Percentiles rank a stretch among this genome's conserved stretches.
Evolutionary conservation across 2,797 vertebrate species (phyloP).

Genomic region (Distichodus sexfasciatus): DNA sequence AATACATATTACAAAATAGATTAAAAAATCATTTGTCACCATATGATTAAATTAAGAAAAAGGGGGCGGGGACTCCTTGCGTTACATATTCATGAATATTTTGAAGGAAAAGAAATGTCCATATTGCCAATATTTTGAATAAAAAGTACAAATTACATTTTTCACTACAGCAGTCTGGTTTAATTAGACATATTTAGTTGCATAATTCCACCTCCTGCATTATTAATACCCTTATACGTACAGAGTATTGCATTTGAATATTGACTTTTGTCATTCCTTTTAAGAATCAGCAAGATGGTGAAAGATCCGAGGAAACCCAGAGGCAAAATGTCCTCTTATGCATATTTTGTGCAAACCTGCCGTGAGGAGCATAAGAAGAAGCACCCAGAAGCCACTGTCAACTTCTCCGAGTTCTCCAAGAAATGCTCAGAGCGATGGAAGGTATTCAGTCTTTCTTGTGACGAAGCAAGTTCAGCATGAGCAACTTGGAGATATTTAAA

Average conservation of each 20-base stretch:
- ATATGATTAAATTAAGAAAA: no score
- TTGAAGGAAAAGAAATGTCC: no score
- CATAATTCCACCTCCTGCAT: not conserved
- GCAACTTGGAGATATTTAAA: no score
- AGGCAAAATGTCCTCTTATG: constrained; percentile 98
- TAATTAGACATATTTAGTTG: no score
- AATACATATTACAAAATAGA: no score
- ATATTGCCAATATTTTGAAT: no score
- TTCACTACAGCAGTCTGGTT: no score
- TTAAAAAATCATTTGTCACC: no score
- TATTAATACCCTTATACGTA: not conserved
- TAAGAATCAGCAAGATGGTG: constrained; percentile 77
- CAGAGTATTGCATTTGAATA: not conserved
- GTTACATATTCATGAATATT: no score
- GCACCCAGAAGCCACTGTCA: constrained; percentile 90
- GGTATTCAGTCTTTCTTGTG: constrained; percentile 66
- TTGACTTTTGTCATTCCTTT: not conserved
- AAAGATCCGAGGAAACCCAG: constrained; percentile 96
- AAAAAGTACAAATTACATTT: no score
- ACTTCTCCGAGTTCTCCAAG: constrained; percentile 98
- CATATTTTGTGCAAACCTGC: constrained; percentile 98
- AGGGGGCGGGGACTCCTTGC: no score
- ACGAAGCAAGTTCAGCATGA: no score
- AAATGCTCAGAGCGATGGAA: constrained; percentile 98
- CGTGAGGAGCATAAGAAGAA: constrained; percentile 98